Percentiles rank a stretch among this genome's conserved stretches.
Evolutionary conservation across 2,113 vertebrate genomes (phyloP).

Genomic region (Regulus satrapa): DNA sequence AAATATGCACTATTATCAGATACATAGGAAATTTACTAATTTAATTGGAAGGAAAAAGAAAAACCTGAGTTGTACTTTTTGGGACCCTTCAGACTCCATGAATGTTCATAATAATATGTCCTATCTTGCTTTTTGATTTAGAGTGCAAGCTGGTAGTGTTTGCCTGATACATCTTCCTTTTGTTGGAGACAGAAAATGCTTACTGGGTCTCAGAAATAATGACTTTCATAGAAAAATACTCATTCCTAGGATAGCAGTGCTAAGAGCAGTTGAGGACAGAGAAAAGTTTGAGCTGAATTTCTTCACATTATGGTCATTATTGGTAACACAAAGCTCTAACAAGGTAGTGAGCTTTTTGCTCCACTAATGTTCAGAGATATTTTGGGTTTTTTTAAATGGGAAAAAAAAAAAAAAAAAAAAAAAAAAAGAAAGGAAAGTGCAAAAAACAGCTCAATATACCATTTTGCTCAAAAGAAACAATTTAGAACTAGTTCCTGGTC

Average conservation of each 20-base stretch:
- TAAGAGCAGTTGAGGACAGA: not conserved
- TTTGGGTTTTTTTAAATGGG: not conserved
- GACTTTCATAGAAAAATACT: not conserved
- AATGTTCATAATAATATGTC: not conserved
- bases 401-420: no score
- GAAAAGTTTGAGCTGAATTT: not conserved
- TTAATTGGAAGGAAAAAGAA: constrained; percentile 23
- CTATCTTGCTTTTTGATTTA: constrained; percentile 11
- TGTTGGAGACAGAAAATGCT: not conserved
- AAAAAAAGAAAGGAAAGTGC: accelerated
- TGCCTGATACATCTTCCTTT: not conserved
- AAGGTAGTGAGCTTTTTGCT: not conserved
- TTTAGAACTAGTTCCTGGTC: not conserved
- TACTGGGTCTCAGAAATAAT: not conserved
- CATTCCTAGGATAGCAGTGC: not conserved
- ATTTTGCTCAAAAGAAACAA: not conserved
- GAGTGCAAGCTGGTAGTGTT: not conserved
- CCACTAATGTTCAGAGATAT: not conserved
- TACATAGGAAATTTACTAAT: not conserved
- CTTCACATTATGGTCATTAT: not conserved
- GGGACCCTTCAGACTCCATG: not conserved
- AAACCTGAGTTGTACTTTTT: not conserved
- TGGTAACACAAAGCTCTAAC: not conserved
- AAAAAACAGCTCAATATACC: accelerated
- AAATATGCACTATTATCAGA: not conserved